Evolutionary conservation across 1,140 invertebrate genomes (phyloP).

Genomic region (Diploscapter pachys): DNA sequence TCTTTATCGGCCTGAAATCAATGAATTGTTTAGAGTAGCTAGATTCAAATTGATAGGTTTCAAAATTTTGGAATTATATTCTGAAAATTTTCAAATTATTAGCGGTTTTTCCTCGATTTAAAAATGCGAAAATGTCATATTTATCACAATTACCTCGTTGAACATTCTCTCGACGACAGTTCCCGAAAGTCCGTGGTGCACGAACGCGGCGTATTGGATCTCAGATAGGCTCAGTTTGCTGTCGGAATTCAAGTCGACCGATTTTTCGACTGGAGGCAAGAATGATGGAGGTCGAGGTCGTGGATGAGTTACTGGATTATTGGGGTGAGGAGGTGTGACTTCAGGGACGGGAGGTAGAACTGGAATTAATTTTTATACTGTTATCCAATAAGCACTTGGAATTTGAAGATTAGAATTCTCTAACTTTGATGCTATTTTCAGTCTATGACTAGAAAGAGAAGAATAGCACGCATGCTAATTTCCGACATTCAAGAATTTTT

Average conservation of each 20-base stretch:
- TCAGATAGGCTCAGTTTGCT: constrained; percentile 48
- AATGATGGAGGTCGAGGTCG: neutral
- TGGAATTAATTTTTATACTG: no score
- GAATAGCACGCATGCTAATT: no score
- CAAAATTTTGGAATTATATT: neutral
- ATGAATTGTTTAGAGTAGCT: neutral
- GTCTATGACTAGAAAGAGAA: no score
- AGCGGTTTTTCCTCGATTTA: neutral
- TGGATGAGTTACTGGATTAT: no score
- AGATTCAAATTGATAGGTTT: no score
- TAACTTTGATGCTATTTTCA: no score
- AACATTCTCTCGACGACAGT: constrained; percentile 52
- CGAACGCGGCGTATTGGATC: constrained; percentile 57
- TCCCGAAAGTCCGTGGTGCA: constrained; percentile 55
- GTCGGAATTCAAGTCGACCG: constrained; percentile 54
- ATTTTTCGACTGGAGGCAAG: constrained; percentile 43
- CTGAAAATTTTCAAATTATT: neutral
- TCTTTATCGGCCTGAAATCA: constrained; percentile 47
- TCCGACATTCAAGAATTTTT: no score
- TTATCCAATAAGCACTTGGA: no score
- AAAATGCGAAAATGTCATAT: neutral
- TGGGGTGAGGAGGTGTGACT: no score
- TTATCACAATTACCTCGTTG: constrained; percentile 21
- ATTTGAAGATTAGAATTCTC: no score
- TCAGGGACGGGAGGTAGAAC: no score